Evolutionary conservation across 1,140 invertebrate species (phyloP), one percentile per base, ranked within the genome.

Genomic region (Calliphora vicina): DNA sequence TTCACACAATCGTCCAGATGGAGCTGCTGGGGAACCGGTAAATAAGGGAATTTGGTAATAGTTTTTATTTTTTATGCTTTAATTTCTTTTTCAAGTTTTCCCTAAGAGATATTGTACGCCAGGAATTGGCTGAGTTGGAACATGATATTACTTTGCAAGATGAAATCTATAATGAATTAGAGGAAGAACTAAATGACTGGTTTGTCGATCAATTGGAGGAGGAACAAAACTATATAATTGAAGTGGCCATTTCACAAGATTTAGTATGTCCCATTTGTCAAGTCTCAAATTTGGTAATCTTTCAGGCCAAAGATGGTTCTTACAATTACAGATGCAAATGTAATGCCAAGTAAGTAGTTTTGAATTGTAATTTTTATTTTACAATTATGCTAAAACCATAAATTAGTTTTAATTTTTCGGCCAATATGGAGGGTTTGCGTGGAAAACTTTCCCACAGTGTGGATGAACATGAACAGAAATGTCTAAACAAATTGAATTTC

Each of bases 111-210:
- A 84, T 89, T 35, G 45, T 89, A 4, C 87, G 88, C 0, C 35
- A 83, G 57, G 88, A 89, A 67, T 83, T 89, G 0, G 85, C 78
- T 8, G 88, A 88, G 9, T 25, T 89, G 20, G 88, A 89, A 13
- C 67, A 85, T 17, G 87, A 89, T 67, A 42, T 89, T 26, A 85
- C 86, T 23, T 81, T 89, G 45, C 88, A 89, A 43, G 76, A 87
- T 27, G 85, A 87, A 10, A 85, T 89, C 1, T 85, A 84, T 17
- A 84, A 87, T 17, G 88, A 89, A 20, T 50, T 89, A 0, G 76
- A 87, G 6, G 80, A 84, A 0, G 88, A 89, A 82, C 84, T 87
- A 1, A 88, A 89, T 29, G 87, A 88, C 82, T 89, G 88, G 88
- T 87, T 88, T 74, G 86, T 85, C 6, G n/a, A 89, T 17, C 84